phyloP scores from a whole-genome alignment of 1,140 invertebrate species.

The Drosophila orena region DNA sequence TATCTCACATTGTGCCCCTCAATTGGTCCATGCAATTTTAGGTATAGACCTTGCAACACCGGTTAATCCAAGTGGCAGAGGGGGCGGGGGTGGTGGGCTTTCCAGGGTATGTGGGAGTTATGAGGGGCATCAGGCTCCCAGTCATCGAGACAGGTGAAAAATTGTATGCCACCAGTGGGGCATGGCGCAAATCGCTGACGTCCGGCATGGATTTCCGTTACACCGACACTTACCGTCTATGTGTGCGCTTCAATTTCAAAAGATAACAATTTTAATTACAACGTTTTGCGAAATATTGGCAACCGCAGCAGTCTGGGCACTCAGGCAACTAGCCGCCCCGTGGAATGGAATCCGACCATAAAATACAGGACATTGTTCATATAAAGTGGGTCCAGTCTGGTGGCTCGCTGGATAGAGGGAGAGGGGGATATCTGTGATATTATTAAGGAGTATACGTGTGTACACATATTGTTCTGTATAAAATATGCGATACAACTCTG shows the following conservation, averaged over 20 bases:
- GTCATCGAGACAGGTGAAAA: constrained; percentile 68
- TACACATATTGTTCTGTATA: too few relatives aligned
- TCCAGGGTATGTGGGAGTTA: constrained; percentile 20
- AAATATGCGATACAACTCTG: too few relatives aligned
- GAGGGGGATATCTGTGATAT: too few relatives aligned
- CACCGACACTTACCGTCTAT: constrained; percentile 14
- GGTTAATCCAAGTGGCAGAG: constrained; percentile 22
- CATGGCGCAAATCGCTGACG: constrained; percentile 59
- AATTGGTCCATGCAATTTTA: constrained; percentile 52
- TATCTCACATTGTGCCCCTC: constrained; percentile 40
- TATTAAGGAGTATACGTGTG: too few relatives aligned
- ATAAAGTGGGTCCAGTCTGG: background rate
- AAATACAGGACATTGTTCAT: background rate
- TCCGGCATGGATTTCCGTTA: constrained; percentile 61
- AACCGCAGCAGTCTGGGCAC: constrained; percentile 31
- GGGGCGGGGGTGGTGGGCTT: background rate
- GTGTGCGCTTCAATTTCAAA: constrained; percentile 49
- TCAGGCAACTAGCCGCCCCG: constrained; percentile 1
- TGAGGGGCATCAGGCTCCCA: constrained; percentile 19
- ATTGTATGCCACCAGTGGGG: constrained; percentile 69
- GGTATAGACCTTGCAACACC: constrained; percentile 11
- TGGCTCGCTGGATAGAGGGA: background rate
- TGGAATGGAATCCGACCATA: background rate
- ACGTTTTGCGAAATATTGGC: constrained; percentile 54
- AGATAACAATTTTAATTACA: constrained; percentile 75